Evolutionary conservation across 2,888 invertebrate genomes (phyloP), one percentile per base, ranked within the genome.

Genomic region (Stomorhina lunata): DNA sequence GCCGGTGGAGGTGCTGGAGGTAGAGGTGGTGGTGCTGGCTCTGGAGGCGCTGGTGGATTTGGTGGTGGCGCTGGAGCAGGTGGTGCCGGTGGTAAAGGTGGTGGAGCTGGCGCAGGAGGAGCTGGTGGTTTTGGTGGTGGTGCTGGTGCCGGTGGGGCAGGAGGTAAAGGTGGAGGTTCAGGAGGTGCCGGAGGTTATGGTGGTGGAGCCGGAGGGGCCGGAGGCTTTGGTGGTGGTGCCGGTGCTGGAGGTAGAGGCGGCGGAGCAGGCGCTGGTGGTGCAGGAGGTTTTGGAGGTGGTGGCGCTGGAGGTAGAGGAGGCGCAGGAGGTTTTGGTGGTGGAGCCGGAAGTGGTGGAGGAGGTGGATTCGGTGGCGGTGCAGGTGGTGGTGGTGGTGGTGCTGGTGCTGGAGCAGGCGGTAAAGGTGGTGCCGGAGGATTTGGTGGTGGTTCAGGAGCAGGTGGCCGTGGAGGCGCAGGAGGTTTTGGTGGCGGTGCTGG

Each of bases 81-180:
- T 29, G 86, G 85, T 2, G 87, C 86, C 4, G 75, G 85, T 57
- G 77, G 78, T 25, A 84, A 85, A 2, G 85, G 84, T 20, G 86
- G 85, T 5, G 87, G 86, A 9, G 87, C 66, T 3, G 93, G 86
- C 48, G 85, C 76, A 0, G 80, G 71, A 4, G 37, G 27, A 4
- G 12, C 5, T 29, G 68, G 53, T 1, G 50, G 29, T 9, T 57
- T 53, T 12, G 40, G 4, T 7, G 71, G 79, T 34, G 69, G 50
- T 10, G 63, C 45, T 9, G 57, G 48, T 1, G 73, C 34, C 17
- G 69, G 59, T 12, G 85, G 84, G 7, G 59, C 66, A 83, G 85
- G 65, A 84, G 86, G 57, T 84, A 84, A 77, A 22, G 71, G 45
- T n/a, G 84, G 81, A 22, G 80, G 71, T 84, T 86, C 61, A 69